These are phyloP conservation scores for Lysandra coridon DNA, from an alignment of 2,888 invertebrate species.

Conservation along the genomic window DNA sequence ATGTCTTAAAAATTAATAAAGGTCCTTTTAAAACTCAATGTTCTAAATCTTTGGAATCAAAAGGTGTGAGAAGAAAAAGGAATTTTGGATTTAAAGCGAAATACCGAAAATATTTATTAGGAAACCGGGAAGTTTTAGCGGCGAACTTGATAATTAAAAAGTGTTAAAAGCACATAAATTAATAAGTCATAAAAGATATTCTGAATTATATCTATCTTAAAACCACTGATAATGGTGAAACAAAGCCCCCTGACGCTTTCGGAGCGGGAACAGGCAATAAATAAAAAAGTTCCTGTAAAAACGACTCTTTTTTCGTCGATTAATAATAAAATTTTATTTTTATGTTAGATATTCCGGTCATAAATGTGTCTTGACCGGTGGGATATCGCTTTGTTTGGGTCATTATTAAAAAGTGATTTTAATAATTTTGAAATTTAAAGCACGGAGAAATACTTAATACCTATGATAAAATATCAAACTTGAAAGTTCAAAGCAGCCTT, in stretches of 20 bases:
- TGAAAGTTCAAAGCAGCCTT: too few relatives aligned
- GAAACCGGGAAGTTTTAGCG: conserved; percentile 32
- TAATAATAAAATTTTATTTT: conserved; percentile 24
- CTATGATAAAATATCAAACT: too few relatives aligned
- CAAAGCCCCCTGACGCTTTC: conserved; percentile 49
- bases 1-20: background rate
- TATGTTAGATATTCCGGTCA: background rate
- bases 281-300: conserved; percentile 40
- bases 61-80: background rate
- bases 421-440: background rate
- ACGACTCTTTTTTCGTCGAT: conserved; percentile 27
- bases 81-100: conserved; percentile 7
- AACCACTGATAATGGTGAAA: conserved; percentile 49
- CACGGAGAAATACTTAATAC: too few relatives aligned
- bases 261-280: conserved; percentile 46
- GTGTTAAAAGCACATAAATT: conserved; percentile 60
- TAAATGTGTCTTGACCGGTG: background rate
- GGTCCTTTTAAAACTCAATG: background rate
- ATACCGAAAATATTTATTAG: conserved; percentile 20
- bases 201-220: conserved; percentile 65
- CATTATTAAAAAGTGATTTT: background rate
- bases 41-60: background rate
- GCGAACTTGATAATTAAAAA: conserved; percentile 64
- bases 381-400: background rate
- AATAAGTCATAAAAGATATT: conserved; percentile 66